Percentiles rank a stretch among this genome's conserved stretches.
These are phyloP conservation scores for Blastobasis adustella DNA, from an alignment of 2,888 invertebrate genomes.

Conservation along the genomic window DNA sequence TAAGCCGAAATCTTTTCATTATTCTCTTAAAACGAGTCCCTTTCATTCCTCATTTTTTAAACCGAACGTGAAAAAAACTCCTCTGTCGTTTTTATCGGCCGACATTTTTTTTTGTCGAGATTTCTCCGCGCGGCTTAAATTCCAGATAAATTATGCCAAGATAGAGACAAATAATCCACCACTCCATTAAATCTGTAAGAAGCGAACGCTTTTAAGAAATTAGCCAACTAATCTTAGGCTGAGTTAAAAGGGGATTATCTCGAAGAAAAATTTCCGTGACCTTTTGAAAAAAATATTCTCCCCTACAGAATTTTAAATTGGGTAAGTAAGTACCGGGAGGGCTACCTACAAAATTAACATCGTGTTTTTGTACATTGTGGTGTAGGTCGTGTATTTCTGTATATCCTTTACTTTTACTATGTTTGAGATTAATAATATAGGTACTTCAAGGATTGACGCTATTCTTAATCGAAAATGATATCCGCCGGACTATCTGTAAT, in stretches of 20 bases:
- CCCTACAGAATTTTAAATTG: constrained; percentile 6
- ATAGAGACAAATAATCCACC: constrained; percentile 46
- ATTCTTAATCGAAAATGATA: too few species aligned
- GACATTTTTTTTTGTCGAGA: constrained; percentile 38
- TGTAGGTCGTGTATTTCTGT: too few species aligned
- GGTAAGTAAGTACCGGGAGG: background rate
- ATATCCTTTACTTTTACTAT: too few species aligned
- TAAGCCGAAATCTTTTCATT: background rate
- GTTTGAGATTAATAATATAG: too few species aligned
- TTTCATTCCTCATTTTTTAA: constrained; percentile 36
- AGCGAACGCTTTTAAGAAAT: constrained; percentile 63
- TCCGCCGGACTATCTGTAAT: too few species aligned
- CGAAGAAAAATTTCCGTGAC: constrained; percentile 21
- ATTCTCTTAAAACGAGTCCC: constrained; percentile 33
- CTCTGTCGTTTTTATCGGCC: constrained; percentile 30
- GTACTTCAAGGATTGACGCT: too few species aligned
- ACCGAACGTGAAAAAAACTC: background rate
- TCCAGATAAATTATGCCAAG: constrained; percentile 55
- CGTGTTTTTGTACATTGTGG: too few species aligned
- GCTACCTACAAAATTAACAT: background rate
- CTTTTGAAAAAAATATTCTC: constrained; percentile 10
- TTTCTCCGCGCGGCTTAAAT: constrained; percentile 39
- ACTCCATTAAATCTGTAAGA: constrained; percentile 61
- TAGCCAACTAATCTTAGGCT: constrained; percentile 51
- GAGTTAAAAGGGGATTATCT: constrained; percentile 43